phyloP scores from a whole-genome alignment of 2,113 vertebrate genomes.

The Sigmodon hispidus region DNA sequence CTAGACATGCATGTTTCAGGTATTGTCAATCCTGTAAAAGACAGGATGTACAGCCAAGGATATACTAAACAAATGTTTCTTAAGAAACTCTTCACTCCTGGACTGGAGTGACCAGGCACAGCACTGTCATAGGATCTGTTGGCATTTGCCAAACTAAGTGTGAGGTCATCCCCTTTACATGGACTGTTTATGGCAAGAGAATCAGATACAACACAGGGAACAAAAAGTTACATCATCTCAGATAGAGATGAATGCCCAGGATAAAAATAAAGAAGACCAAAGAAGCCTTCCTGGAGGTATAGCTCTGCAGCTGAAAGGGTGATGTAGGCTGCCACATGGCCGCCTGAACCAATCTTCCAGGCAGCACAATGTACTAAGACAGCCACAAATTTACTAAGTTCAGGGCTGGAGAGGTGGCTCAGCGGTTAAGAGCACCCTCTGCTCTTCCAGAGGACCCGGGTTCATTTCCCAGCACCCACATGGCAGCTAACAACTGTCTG shows the following conservation, averaged over 20 bases:
- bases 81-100: neutral
- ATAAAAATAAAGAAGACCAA: neutral
- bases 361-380: neutral
- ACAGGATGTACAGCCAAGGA: no score
- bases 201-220: neutral
- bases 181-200: neutral
- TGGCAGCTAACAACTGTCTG: no score
- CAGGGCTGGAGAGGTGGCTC: no score
- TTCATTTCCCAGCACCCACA: no score
- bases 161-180: neutral
- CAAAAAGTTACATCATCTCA: neutral
- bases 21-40: no score
- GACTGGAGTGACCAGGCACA: neutral
- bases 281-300: neutral
- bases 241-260: neutral
- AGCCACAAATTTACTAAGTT: no score
- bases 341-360: neutral
- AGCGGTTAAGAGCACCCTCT: no score
- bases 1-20: neutral
- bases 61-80: no score
- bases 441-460: no score
- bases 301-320: no score
- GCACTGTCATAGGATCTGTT: accelerated
- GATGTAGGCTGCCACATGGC: no score
- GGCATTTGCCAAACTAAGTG: neutral